Base-by-base conservation (phyloP, 1,140 invertebrate species). In the Mamestra configurata region DNA sequence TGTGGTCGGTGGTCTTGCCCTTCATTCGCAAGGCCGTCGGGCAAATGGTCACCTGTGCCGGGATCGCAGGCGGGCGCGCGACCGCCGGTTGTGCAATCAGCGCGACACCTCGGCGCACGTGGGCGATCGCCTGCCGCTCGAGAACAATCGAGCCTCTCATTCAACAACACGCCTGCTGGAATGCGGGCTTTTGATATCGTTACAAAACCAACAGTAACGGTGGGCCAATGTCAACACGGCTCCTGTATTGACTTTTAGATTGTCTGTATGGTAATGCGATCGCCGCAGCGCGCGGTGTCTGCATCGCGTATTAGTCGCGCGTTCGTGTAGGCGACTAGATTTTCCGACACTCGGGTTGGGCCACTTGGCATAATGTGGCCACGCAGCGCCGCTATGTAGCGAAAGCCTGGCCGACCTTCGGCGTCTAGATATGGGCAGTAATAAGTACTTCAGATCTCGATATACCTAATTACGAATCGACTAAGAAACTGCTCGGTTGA, bases 391-490 rank as follows among this genome's bases (percentile, higher is more conserved):
- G 86, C 79, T 77, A 79, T 80, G 82, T 79, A 92, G 93, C 92
- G 93, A 94, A 94, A 93, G 90, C 93, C 90, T 93, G 79, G 88
- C 84, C 90, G 93, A 93, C 92, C 93, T 94, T 94, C 93, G 90
- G 84, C 85, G 82, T 81, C 91, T 90, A 89, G 91, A 92, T 94
- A 93, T 92, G 90, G 90, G 79, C 86, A 89, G 84, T 84, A 86
- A 86, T 89, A 90, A 84, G 84, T 88, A 89, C 84, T 86, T 85
- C 83, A 77, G 59, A 79, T 80, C 86, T 90, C 35, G 83, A 86
- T 83, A 89, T 84, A 88, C 87, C 89, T 89, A 89, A 89, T 86
- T 84, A 81, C 77, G 77, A 81, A 84, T 85, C 77, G 66, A 84
- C 64, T 78, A 79, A 79, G 79, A 81, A 82, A 82, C 68, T 76